Base-by-base conservation (phyloP, 2,888 invertebrate species). In the Oligia fasciuncula region DNA sequence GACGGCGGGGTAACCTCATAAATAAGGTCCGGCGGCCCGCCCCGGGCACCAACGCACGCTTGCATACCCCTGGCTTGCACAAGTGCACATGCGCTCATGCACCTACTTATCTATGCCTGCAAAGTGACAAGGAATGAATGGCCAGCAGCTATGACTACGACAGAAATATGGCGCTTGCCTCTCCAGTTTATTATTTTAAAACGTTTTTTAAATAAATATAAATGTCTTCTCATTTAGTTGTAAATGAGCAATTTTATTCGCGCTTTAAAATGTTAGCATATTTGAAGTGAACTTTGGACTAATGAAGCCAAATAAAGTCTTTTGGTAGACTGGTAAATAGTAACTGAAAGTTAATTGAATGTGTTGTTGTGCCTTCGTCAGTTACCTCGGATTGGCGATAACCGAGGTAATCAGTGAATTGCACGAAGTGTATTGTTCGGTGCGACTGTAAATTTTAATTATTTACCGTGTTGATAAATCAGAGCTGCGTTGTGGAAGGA, bases 1-100 rank as follows among this genome's bases (percentile, higher is more conserved):
- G 93, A 93, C 93, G 77, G 82, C 74, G 68, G 79, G 89, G 91
- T 90, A 91, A 91, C 91, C 91, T 94, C 94, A 93, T 95, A 95
- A 95, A 96, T 94, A 94, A 93, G 90, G 91, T 87, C 90, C 83
- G 63, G 82, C 84, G 80, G 79, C 73, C 87, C 85, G 88, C 84
- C 90, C 90, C 88, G 76, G 90, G 89, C 87, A 88, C 88, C 86
- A 83, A 87, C 81, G 87, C 83, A 85, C 74, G 83, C 85, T 85
- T 83, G 81, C 75, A 70, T 76, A 51, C 51, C 76, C 68, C 72
- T 78, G 70, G 60, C 69, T 57, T 76, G 77, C 77, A 73, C 71
- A 76, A 84, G 73, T 77, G 85, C 87, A 84, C 77, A 81, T 84
- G 84, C 80, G 79, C 85, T 84, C 72, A 79, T 86, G 84, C 81